phyloP scores from a whole-genome alignment of 2,113 vertebrate species.

The Setophaga kirtlandii region DNA sequence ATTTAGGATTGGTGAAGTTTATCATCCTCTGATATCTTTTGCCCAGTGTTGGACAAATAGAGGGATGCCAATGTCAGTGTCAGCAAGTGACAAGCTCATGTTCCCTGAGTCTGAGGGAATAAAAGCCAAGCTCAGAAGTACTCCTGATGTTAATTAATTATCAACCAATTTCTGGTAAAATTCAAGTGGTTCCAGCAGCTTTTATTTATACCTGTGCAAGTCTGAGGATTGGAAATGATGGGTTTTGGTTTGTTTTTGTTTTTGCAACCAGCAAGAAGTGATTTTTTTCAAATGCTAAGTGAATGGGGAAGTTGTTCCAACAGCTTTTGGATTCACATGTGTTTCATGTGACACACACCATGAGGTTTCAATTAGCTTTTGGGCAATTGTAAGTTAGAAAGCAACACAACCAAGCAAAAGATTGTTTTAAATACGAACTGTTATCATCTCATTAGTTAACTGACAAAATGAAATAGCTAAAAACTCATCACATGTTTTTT shows the following conservation, averaged over 20 bases:
- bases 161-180: background rate
- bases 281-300: background rate
- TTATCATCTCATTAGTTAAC: background rate
- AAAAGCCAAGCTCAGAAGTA: background rate
- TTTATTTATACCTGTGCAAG: background rate
- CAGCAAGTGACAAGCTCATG: background rate
- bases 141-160: background rate
- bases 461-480: background rate
- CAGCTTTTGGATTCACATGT: background rate
- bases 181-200: background rate
- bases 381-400: background rate
- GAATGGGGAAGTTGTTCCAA: background rate
- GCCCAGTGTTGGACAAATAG: background rate
- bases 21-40: background rate
- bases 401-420: background rate
- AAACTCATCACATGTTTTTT: background rate
- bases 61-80: background rate
- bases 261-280: accelerated
- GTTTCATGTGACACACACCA: background rate
- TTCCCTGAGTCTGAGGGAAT: background rate
- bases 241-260: background rate
- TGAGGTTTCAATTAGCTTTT: background rate
- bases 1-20: background rate
- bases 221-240: background rate
- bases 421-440: background rate